phyloP scores from a whole-genome alignment of 2,797 vertebrate genomes.

The Lerista edwardsae region DNA sequence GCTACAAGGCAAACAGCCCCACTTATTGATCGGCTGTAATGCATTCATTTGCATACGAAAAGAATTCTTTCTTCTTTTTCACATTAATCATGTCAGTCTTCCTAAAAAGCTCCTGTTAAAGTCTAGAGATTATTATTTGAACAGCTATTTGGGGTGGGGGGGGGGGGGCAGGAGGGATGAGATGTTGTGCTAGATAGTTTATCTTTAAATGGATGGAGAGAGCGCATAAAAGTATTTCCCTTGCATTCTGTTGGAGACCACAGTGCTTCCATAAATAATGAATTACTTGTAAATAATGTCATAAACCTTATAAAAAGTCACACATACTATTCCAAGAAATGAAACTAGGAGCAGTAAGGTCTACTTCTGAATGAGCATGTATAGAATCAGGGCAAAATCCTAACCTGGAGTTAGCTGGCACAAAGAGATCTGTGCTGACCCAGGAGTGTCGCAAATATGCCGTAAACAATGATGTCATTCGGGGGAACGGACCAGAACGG shows the following conservation, averaged over 20 bases:
- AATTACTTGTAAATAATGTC: not conserved
- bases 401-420: too few relatives aligned
- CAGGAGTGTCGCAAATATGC: too few relatives aligned
- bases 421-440: too few relatives aligned
- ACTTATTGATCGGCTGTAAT: slow-evolving; percentile 13
- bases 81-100: not conserved
- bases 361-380: too few relatives aligned
- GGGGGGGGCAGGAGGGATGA: too few relatives aligned
- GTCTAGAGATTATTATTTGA: not conserved
- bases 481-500: too few relatives aligned
- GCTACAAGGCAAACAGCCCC: not conserved
- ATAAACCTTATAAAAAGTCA: not conserved
- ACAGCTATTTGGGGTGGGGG: not conserved
- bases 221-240: not conserved
- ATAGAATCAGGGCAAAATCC: too few relatives aligned
- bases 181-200: not conserved
- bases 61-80: not conserved
- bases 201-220: not conserved
- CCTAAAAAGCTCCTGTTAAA: not conserved
- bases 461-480: too few relatives aligned
- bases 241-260: not conserved
- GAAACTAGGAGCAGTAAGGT: too few relatives aligned
- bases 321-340: too few relatives aligned
- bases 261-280: not conserved
- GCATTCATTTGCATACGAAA: slow-evolving; percentile 8